Evolutionary conservation across 2,797 vertebrate genomes (phyloP), one percentile per base, ranked within the genome.

Genomic region (Alauda arvensis): DNA sequence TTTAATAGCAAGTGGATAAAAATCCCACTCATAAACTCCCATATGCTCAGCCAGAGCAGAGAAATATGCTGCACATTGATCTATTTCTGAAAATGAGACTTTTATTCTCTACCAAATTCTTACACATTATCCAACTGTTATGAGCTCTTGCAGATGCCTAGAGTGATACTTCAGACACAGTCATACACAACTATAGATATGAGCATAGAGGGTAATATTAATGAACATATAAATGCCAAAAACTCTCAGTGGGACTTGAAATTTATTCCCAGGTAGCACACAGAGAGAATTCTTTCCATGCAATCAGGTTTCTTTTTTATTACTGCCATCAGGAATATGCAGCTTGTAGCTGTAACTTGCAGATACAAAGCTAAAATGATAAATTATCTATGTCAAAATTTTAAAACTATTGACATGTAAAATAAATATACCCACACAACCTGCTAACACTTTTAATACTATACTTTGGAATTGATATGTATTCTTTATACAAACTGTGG

Each of bases 1-100:
- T 93, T 89, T 92, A 88, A 87, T 88, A 93, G 65, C 43, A 89
- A 61, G 15, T 45, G 55, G 62, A 34, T 89, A 79, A 77, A 92
- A 89, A 77, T 51, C 28, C 39, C 17, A 55, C 31, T 74, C 40
- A 43, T 52, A 74, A 86, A 9, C 31, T 83, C 65, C 75, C 83
- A 78, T 92, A 87, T 67, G 71, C 67, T 92, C 68, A 74, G 17
- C 37, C 45, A 86, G 51, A 79, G n/a, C 14, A 77, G 18, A 61
- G 25, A 77, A 89, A 90, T 79, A 70, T 57, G 18, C 24, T 72
- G 37, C 49, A 56, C 6, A 48, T 46, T 81, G 51, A 82, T 70
- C 34, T 86, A 3, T 33, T 79, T 89, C 71, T 82, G 81, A 89
- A 91, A 85, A 86, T 34, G 20, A 74, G 26, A 29, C 9, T 79